These are phyloP conservation scores for Hemicrepidius hirtus DNA, from an alignment of 2,888 invertebrate genomes.

Conservation along the genomic window DNA sequence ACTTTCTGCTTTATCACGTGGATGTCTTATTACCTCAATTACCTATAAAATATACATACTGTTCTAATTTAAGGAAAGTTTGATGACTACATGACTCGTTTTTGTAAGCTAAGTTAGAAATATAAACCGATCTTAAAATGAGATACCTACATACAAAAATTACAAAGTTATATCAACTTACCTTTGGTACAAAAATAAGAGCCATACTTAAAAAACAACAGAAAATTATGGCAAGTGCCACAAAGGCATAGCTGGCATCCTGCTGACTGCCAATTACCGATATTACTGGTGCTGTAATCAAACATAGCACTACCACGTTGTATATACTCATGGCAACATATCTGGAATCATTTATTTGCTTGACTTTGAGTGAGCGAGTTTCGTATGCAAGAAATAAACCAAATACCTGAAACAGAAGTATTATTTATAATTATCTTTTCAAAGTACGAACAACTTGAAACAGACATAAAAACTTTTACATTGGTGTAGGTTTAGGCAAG, in stretches of 20 bases:
- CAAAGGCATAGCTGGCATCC: slow-evolving; percentile 97
- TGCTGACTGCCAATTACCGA: slow-evolving; percentile 98
- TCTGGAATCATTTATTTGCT: slow-evolving; percentile 98
- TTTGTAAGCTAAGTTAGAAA: no score
- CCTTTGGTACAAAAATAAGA: slow-evolving; percentile 98
- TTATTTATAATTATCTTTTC: not conserved
- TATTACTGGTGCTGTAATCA: slow-evolving; percentile 98
- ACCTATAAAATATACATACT: slow-evolving; percentile 74
- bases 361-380: slow-evolving; percentile 96
- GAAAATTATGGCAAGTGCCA: slow-evolving; percentile 96
- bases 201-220: slow-evolving; percentile 99
- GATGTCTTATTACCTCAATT: slow-evolving; percentile 92
- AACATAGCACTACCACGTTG: slow-evolving; percentile 97
- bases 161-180: slow-evolving; percentile 67
- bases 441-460: no score
- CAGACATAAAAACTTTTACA: no score
- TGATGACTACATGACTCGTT: no score
- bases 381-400: slow-evolving; percentile 99
- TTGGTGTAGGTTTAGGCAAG: no score
- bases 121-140: no score
- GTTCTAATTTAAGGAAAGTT: no score
- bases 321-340: slow-evolving; percentile 99
- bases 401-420: slow-evolving; percentile 78
- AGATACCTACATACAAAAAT: not conserved
- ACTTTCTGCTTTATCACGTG: slow-evolving; percentile 90